A percentile compares a stretch with the other conserved stretches of the same genome.
phyloP scores from a whole-genome alignment of 1,140 invertebrate species.

The Drosophila sucinea region DNA sequence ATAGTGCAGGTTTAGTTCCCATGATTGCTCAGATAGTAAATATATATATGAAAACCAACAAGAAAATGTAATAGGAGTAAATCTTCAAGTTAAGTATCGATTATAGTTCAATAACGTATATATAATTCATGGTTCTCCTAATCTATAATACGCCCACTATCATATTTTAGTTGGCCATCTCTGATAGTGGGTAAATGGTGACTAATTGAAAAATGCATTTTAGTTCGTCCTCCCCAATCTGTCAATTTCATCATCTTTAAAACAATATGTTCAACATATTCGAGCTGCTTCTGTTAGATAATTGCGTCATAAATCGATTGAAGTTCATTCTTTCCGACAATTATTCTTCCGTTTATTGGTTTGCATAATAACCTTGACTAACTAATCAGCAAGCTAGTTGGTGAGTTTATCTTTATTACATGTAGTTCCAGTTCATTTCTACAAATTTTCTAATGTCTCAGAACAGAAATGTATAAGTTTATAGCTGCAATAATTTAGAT shows the following conservation, averaged over 20 bases:
- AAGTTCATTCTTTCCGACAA: slow-evolving; percentile 2
- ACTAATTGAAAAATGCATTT: too few species aligned
- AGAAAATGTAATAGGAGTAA: too few species aligned
- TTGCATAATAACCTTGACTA: slow-evolving; percentile 45
- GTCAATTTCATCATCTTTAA: background rate
- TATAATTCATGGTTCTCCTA: too few species aligned
- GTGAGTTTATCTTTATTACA: slow-evolving; percentile 59
- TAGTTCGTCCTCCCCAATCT: too few species aligned
- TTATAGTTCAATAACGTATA: too few species aligned
- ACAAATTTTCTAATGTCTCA: slow-evolving; percentile 8
- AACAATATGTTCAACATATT: background rate
- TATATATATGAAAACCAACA: too few species aligned
- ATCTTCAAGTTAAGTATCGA: too few species aligned
- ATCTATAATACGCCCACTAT: too few species aligned
- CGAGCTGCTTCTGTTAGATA: background rate
- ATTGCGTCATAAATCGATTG: background rate
- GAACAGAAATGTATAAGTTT: slow-evolving; percentile 25
- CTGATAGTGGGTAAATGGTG: too few species aligned
- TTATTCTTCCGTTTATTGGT: slow-evolving; percentile 1
- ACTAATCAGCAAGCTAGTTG: slow-evolving; percentile 67
- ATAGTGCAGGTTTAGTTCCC: too few species aligned
- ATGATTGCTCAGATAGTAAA: too few species aligned
- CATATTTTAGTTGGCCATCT: too few species aligned
- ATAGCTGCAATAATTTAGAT: slow-evolving; percentile 64
- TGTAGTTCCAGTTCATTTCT: slow-evolving; percentile 27